A percentile compares a stretch with the other conserved stretches of the same genome.
phyloP scores from a whole-genome alignment of 1,140 invertebrate genomes.

The Trichoplusia ni region DNA sequence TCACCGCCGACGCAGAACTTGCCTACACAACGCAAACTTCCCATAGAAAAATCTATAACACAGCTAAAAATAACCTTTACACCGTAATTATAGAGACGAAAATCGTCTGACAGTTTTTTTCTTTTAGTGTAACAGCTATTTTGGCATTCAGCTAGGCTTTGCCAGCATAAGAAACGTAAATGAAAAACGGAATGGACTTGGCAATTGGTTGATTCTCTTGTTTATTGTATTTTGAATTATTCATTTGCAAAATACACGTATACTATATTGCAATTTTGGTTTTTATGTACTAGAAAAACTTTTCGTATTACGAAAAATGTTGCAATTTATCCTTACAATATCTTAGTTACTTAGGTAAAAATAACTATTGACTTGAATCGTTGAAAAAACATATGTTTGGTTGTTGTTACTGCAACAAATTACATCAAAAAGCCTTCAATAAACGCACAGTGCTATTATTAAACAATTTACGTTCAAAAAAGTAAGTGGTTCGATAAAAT shows the following conservation, averaged over 20 bases:
- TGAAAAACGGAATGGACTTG: constrained; percentile 40
- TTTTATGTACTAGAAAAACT: too few species aligned
- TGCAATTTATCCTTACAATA: too few species aligned
- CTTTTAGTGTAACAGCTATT: neutral
- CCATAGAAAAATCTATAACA: constrained; percentile 9
- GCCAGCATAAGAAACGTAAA: constrained; percentile 33
- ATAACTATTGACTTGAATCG: too few species aligned
- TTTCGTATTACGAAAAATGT: too few species aligned
- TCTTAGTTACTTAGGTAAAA: too few species aligned
- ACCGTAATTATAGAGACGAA: constrained; percentile 22
- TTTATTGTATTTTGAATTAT: constrained; percentile 38
- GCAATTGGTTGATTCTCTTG: constrained; percentile 38
- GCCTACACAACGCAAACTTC: constrained; percentile 47
- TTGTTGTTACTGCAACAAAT: too few species aligned
- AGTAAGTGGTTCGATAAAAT: neutral
- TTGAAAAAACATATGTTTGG: too few species aligned
- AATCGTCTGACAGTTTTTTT: neutral
- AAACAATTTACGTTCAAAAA: neutral
- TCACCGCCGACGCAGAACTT: constrained; percentile 50
- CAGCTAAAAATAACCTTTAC: constrained; percentile 22
- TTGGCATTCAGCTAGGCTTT: constrained; percentile 28
- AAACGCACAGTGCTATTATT: neutral
- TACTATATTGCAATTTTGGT: constrained; percentile 19
- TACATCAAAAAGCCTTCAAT: neutral
- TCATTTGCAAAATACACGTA: constrained; percentile 37